Base-by-base conservation (phyloP, 2,888 invertebrate species). In the Chrysolina haemoptera region DNA sequence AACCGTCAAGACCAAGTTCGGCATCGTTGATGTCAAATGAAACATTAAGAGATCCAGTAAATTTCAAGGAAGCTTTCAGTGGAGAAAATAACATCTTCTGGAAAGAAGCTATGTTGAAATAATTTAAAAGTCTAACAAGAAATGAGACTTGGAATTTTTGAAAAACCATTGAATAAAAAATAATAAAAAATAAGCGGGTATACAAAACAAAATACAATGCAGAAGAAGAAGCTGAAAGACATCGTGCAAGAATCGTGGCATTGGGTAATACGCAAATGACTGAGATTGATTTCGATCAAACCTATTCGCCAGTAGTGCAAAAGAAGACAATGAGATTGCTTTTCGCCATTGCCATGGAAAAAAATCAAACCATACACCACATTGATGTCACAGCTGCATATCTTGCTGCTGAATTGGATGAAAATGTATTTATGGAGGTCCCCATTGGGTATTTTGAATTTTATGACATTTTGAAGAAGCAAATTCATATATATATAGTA, bases 171-270 rank as follows among this genome's bases (percentile, higher is more conserved):
- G 2, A 14, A 43, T 12, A 8, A 8, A 46, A 46, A n/a, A 46
- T 46, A 14, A 46, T 46, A 4, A 12, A n/a, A 46, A 46, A 3
- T 14, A 12, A 46, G n/a, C 14, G 46, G 46, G 46, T 46, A 46
- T 46, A 14, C 46, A 46, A 46, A n/a, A 46, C 46, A 46, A 46
- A 46, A 46, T 46, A 46, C n/a, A 46, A 46, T 46, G 46, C 12
- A n/a, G 12, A 46, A 1, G 46, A 6, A 46, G 46, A n/a, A 46
- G n/a, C n/a, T 14, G 46, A 46, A 46, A 46, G 46, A n/a, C 14
- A 46, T 46, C 46, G 46, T 14, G 46, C 14, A 46, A 46, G n/a
- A 46, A 10, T 46, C 2, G 46, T 46, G 4, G 46, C 46, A 14
- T 46, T 46, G 46, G 46, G 46, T 46, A 46, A 46, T 46, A 46